Percentiles rank a stretch among this genome's conserved stretches.
These are phyloP conservation scores for Rhinichthys klamathensis DNA, from an alignment of 2,113 vertebrate genomes.

Conservation along the genomic window DNA sequence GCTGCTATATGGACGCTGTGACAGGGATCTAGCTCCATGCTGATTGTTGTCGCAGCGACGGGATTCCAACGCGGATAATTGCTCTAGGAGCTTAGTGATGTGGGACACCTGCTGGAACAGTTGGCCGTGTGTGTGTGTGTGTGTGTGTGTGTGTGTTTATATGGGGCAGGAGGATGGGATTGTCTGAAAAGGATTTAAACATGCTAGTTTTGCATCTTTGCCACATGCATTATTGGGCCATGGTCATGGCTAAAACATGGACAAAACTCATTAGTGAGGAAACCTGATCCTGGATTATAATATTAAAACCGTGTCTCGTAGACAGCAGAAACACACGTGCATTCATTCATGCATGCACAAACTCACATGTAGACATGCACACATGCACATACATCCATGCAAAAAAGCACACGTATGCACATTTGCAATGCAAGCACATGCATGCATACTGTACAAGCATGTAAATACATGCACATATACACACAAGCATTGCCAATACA, in stretches of 20 bases:
- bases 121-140: slow-evolving; percentile 63
- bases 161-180: slow-evolving; percentile 57
- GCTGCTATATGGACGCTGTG: slow-evolving; percentile 27
- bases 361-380: background rate
- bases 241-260: background rate
- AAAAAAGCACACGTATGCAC: background rate
- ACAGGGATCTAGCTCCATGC: slow-evolving; percentile 59
- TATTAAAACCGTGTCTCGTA: background rate
- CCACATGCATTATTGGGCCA: slow-evolving; percentile 54
- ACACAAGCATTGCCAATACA: background rate
- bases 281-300: background rate
- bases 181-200: slow-evolving; percentile 61
- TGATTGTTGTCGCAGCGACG: slow-evolving; percentile 72
- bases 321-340: background rate
- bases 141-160: slow-evolving; percentile 57
- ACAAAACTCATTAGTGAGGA: background rate
- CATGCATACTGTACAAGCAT: too few relatives aligned
- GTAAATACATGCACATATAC: background rate
- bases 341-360: background rate
- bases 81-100: slow-evolving; percentile 77
- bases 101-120: slow-evolving; percentile 78
- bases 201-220: slow-evolving; percentile 30
- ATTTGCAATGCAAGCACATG: background rate
- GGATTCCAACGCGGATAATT: slow-evolving; percentile 77
- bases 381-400: background rate